These are phyloP conservation scores for Odiellus spinosus DNA, from an alignment of 2,888 invertebrate genomes.

Conservation along the genomic window DNA sequence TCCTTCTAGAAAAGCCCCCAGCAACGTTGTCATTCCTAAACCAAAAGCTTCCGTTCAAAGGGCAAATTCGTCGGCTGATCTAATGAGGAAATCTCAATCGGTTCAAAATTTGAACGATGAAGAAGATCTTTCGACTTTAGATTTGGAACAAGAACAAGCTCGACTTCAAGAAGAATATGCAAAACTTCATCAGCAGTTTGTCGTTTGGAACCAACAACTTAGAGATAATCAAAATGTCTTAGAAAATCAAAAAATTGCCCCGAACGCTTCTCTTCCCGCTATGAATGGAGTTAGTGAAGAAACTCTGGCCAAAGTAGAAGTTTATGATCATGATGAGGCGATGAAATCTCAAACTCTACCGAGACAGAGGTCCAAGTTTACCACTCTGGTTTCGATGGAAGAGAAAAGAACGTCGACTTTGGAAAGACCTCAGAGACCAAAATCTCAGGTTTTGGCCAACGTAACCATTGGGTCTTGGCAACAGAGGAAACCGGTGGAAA, in stretches of 20 bases:
- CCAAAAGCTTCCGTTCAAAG: not conserved
- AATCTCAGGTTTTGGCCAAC: not conserved
- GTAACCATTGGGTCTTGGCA: conserved; percentile 1
- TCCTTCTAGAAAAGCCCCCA: no score
- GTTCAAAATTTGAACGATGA: conserved; percentile 4
- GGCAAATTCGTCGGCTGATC: not conserved
- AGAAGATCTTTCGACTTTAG: not conserved
- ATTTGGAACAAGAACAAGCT: conserved; percentile 12
- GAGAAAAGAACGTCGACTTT: not conserved
- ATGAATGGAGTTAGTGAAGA: not conserved
- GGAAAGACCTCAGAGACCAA: not conserved
- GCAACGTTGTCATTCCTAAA: no score
- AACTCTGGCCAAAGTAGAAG: not conserved
- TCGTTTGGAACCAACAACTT: conserved; percentile 14
- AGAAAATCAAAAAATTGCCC: not conserved
- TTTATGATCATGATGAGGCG: no score
- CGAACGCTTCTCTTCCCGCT: not conserved
- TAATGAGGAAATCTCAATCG: conserved; percentile 6
- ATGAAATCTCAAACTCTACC: not conserved
- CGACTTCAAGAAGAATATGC: conserved; percentile 12
- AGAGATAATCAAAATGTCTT: not conserved
- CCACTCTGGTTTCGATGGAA: not conserved
- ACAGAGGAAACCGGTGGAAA: not conserved
- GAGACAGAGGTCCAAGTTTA: not conserved
- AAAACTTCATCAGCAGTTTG: conserved; percentile 13